A percentile compares a stretch with the other conserved stretches of the same genome.
These are phyloP conservation scores for Stegodyphus mimosarum DNA, from an alignment of 1,140 invertebrate species.

Conservation along the genomic window DNA sequence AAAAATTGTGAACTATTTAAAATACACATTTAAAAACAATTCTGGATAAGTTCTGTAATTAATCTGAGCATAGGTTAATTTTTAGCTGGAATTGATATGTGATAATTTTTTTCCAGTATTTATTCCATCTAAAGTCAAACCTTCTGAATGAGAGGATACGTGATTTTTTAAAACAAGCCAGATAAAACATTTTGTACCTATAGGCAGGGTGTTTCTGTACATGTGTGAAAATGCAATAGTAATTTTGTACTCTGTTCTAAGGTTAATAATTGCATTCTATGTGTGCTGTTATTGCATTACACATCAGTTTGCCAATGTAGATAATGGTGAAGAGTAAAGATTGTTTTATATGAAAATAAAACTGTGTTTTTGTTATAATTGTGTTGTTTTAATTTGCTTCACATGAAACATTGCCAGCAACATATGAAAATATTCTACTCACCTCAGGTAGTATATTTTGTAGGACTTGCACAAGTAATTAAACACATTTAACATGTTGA, in stretches of 20 bases:
- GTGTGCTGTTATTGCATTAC: conserved; percentile 24
- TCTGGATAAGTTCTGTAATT: neutral
- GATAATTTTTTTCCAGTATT: neutral
- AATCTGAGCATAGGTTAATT: conserved; percentile 31
- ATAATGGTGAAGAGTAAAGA: neutral
- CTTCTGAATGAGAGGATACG: neutral
- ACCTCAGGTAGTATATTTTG: no score
- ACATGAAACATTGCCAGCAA: no score
- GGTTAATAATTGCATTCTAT: neutral
- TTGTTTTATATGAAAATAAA: no score
- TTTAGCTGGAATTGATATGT: conserved; percentile 13
- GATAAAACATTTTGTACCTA: neutral
- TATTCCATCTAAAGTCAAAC: neutral
- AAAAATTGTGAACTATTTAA: no score
- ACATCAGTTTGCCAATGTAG: conserved; percentile 36
- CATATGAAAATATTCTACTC: no score
- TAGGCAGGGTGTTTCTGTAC: neutral
- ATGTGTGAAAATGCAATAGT: neutral
- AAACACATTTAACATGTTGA: no score
- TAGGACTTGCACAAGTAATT: no score
- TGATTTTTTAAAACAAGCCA: neutral
- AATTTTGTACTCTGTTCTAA: conserved; percentile 29
- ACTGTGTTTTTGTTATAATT: no score
- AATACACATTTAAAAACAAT: no score
- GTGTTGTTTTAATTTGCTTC: no score